phyloP scores from a whole-genome alignment of 1,140 invertebrate genomes.

The Heterodera carotae region DNA sequence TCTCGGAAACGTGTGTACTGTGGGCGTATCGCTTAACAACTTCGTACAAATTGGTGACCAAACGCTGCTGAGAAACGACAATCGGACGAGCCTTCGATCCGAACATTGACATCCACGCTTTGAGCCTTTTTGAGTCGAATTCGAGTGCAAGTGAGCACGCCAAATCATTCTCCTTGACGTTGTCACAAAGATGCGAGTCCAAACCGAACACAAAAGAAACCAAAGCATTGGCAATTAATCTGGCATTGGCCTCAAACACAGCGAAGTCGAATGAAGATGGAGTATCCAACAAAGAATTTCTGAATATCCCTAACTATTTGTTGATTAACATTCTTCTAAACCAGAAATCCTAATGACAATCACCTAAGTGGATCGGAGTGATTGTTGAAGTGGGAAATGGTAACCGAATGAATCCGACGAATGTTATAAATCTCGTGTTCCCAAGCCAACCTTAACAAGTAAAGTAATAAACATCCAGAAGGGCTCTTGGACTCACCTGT shows the following conservation, averaged over 20 bases:
- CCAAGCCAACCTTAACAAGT: constrained; percentile 76
- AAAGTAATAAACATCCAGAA: neutral
- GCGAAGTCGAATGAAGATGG: constrained; percentile 27
- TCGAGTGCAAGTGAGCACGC: constrained; percentile 39
- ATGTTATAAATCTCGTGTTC: constrained; percentile 94
- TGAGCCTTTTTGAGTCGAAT: constrained; percentile 26
- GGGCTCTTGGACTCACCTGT: constrained; percentile 65
- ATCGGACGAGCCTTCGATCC: constrained; percentile 44
- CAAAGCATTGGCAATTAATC: constrained; percentile 40
- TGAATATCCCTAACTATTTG: too few species aligned
- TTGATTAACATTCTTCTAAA: too few species aligned
- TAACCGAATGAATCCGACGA: constrained; percentile 70
- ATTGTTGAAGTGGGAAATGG: constrained; percentile 46
- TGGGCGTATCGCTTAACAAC: constrained; percentile 41
- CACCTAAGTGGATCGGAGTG: constrained; percentile 37
- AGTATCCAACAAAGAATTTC: constrained; percentile 44
- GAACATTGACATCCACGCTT: constrained; percentile 45
- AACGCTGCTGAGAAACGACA: neutral
- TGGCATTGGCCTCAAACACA: constrained; percentile 38
- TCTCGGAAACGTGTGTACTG: constrained; percentile 34
- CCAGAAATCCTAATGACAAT: neutral
- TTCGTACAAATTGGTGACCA: constrained; percentile 40
- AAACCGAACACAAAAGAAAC: constrained; percentile 45
- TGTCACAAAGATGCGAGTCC: constrained; percentile 33
- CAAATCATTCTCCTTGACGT: constrained; percentile 13